Conservation (phyloP, 2,888 invertebrate species). For the Tuta absoluta region DNA sequence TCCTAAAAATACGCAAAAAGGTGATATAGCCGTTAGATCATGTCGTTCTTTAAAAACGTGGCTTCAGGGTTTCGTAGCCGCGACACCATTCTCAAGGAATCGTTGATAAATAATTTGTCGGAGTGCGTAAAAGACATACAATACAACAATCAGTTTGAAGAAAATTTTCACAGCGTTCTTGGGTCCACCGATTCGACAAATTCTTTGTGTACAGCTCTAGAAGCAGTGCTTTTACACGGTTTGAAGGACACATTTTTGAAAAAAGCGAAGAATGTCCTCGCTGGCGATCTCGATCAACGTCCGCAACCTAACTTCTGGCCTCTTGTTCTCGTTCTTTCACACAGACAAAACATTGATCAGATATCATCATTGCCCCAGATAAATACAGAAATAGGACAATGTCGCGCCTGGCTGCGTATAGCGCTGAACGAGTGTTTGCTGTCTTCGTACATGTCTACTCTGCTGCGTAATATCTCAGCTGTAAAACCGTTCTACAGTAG, state of each 20-base stretch:
- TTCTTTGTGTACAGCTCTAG: conserved; percentile 90
- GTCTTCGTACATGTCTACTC: conserved; percentile 91
- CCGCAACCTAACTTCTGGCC: conserved; percentile 96
- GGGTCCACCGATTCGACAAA: conserved; percentile 89
- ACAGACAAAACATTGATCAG: conserved; percentile 92
- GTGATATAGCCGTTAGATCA: conserved; percentile 35
- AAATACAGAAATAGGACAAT: conserved; percentile 93
- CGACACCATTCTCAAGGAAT: conserved; percentile 82
- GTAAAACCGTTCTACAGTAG: conserved; percentile 91
- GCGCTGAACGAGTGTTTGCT: conserved; percentile 94
- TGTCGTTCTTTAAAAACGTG: conserved; percentile 77
- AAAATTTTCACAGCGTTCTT: conserved; percentile 77
- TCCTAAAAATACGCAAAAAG: not conserved
- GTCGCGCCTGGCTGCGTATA: conserved; percentile 94
- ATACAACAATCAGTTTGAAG: conserved; percentile 83
- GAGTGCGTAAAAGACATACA: conserved; percentile 91
- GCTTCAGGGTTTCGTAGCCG: conserved; percentile 74
- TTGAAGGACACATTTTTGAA: conserved; percentile 91
- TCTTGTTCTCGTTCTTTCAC: conserved; percentile 91
- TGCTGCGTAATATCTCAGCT: conserved; percentile 88
- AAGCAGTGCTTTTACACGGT: conserved; percentile 95
- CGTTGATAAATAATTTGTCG: conserved; percentile 86
- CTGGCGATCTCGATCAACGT: conserved; percentile 85
- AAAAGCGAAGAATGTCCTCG: conserved; percentile 87
- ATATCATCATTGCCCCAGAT: conserved; percentile 90